Base-by-base conservation (phyloP, 2,888 invertebrate genomes). In the Andrena dorsata region DNA sequence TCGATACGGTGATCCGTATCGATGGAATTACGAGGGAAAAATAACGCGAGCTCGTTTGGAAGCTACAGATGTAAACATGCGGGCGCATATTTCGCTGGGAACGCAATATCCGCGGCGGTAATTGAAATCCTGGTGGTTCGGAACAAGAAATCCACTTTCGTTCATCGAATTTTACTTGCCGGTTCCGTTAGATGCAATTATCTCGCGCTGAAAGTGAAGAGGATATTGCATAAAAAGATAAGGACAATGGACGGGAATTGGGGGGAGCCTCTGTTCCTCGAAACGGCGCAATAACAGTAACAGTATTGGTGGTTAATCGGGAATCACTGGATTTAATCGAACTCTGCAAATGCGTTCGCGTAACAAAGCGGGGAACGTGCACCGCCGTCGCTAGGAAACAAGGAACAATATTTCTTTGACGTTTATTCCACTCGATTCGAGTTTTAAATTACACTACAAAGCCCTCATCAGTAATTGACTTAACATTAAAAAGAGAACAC, bases 221-320 rank as follows among this genome's bases (percentile, higher is more conserved):
- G 28, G 28, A 60, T 60, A 28, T 16, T 4, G 16, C 60, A n/a
- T 8, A n/a, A n/a, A 23, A 56, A n/a, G 70, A 69, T 69, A 58
- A 47, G 26, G 6, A 53, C 53, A 30, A 30, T 23, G 8, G 30
- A 30, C 28, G 30, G 7, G 30, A 10, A 58, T 41, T 41, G 16
- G 10, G 28, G 2, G 26, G 26, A 20, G 23, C 4, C 6, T 23
- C 13, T 32, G 32, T 41, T 4, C 73, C 10, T 2, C 30, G 70
- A 30, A 69, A 66, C 70, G 28, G 30, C n/a, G 32, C 70, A 47
- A 58, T 58, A 74, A 60, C 70, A 1, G 30, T 74, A 74, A 69
- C 32, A 10, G 76, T 76, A 35, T 76, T 56, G 47, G 23, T 30
- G 76, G 76, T 76, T 76, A 76, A 76, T 76, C 26, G 76, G 32